Evolutionary conservation across 1,140 invertebrate species (phyloP).

Genomic region (Drosophila tristis): DNA sequence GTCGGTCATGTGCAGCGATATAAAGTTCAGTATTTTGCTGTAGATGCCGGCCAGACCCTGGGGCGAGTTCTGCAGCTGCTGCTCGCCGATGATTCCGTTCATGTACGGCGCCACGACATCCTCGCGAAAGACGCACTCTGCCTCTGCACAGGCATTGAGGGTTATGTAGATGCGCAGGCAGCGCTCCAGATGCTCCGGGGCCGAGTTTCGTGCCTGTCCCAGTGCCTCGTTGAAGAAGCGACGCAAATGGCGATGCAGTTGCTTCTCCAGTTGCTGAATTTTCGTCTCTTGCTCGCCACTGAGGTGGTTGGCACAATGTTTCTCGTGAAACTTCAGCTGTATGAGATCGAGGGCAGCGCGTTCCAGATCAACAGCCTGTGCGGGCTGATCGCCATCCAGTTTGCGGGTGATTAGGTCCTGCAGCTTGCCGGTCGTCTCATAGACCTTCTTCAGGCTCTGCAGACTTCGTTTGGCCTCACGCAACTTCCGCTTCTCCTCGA

Average conservation of each 20-base stretch:
- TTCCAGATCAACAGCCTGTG: constrained; percentile 77
- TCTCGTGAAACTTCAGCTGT: constrained; percentile 73
- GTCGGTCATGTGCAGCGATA: constrained; percentile 88
- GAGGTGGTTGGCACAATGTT: constrained; percentile 78
- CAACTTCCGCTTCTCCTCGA: constrained; percentile 69
- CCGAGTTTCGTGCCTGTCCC: constrained; percentile 82
- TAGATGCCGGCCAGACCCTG: constrained; percentile 91
- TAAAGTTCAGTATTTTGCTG: constrained; percentile 89
- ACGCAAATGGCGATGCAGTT: constrained; percentile 86
- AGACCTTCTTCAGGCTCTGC: constrained; percentile 70
- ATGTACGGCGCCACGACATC: constrained; percentile 90
- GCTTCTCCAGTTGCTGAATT: constrained; percentile 85
- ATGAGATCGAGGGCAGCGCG: constrained; percentile 76
- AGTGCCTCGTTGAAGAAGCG: constrained; percentile 87
- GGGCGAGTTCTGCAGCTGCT: constrained; percentile 89
- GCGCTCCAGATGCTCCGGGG: constrained; percentile 85
- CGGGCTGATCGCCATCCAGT: constrained; percentile 72
- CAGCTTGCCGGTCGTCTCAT: constrained; percentile 65
- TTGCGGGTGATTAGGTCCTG: constrained; percentile 60
- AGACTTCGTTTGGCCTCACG: constrained; percentile 65
- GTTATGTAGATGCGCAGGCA: constrained; percentile 89
- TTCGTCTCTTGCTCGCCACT: constrained; percentile 84
- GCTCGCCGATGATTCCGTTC: constrained; percentile 90
- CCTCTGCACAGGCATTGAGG: constrained; percentile 88
- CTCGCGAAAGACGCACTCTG: constrained; percentile 89